phyloP scores from a whole-genome alignment of 2,113 vertebrate species.

The Gobio gobio region DNA sequence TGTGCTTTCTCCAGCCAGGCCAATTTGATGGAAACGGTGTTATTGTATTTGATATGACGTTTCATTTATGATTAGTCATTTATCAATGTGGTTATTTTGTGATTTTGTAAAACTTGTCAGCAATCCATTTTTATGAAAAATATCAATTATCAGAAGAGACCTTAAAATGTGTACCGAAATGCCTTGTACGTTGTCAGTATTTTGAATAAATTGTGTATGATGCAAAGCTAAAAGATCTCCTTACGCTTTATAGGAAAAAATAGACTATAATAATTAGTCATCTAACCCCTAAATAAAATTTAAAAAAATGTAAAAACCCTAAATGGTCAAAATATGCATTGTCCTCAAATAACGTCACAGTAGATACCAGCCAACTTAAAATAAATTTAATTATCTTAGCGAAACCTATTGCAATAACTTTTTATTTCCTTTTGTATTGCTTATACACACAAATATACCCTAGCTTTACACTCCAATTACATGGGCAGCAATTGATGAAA shows the following conservation, averaged over 20 bases:
- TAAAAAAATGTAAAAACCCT: not conserved
- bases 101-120: slow-evolving; percentile 68
- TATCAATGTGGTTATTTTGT: slow-evolving; percentile 74
- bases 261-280: not conserved
- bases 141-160: slow-evolving; percentile 67
- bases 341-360: not conserved
- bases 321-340: not conserved
- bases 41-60: slow-evolving; percentile 75
- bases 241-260: not conserved
- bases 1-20: slow-evolving; percentile 63
- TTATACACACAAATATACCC: slow-evolving; percentile 67
- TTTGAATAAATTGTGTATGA: slow-evolving; percentile 76
- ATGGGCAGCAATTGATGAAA: slow-evolving; percentile 88
- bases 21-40: slow-evolving; percentile 63
- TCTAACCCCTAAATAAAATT: too few species aligned
- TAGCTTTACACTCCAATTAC: slow-evolving; percentile 86
- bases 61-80: slow-evolving; percentile 69
- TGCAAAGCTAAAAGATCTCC: slow-evolving; percentile 61
- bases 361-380: not conserved
- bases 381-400: not conserved
- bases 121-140: slow-evolving; percentile 60
- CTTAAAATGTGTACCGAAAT: slow-evolving; percentile 73
- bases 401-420: not conserved
- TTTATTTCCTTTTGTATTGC: slow-evolving; percentile 40
- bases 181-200: slow-evolving; percentile 76